A percentile compares a stretch with the other conserved stretches of the same genome.
These are phyloP conservation scores for Vombatus ursinus DNA, from an alignment of 2,113 vertebrate species.

Conservation along the genomic window DNA sequence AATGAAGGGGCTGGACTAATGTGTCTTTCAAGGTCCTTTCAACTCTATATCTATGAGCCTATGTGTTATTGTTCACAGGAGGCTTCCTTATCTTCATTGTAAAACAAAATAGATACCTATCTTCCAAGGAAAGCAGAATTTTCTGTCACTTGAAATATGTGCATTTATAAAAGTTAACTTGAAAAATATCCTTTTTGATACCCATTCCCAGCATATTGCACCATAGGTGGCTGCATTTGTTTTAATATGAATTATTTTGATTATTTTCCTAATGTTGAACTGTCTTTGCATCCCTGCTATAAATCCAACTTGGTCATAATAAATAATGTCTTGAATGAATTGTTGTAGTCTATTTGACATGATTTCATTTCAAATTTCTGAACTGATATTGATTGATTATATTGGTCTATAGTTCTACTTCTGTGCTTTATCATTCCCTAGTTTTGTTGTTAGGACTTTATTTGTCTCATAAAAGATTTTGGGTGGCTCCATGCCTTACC, in stretches of 20 bases:
- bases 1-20: not conserved
- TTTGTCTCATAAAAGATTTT: not conserved
- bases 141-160: not conserved
- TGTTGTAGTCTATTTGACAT: not conserved
- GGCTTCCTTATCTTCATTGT: not conserved
- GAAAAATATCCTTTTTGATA: not conserved
- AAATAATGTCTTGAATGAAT: no score
- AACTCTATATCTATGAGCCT: not conserved
- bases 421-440: not conserved
- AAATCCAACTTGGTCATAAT: not conserved
- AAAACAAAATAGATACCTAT: not conserved
- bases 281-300: not conserved
- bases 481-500: not conserved
- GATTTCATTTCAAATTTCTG: not conserved
- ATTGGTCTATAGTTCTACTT: not conserved
- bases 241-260: not conserved
- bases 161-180: not conserved
- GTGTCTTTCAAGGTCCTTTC: not conserved
- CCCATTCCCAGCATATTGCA: not conserved
- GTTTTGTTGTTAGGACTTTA: not conserved
- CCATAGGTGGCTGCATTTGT: not conserved
- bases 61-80: not conserved
- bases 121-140: not conserved
- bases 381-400: not conserved
- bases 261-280: not conserved